These are phyloP conservation scores for Micoletzkya japonica DNA, from an alignment of 2,888 invertebrate species.

Conservation along the genomic window DNA sequence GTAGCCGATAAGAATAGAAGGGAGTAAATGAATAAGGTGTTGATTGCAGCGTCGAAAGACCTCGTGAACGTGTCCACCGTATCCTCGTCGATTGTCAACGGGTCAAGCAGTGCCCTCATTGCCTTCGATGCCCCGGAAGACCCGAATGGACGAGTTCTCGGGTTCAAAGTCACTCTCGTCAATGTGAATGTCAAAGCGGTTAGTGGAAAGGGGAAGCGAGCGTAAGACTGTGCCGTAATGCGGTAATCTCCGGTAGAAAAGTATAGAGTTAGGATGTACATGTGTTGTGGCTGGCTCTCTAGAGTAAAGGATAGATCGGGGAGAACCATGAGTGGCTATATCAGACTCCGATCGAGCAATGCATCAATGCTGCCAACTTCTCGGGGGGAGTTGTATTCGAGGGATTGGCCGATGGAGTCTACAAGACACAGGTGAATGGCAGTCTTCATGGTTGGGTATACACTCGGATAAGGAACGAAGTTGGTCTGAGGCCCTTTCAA, in stretches of 20 bases:
- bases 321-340: background rate
- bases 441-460: background rate
- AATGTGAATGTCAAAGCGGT: conserved; percentile 33
- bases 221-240: no score
- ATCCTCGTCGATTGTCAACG: conserved; percentile 1
- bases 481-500: background rate
- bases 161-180: conserved; percentile 69
- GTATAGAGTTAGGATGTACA: background rate
- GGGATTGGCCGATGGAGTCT: conserved; percentile 51
- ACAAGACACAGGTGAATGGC: conserved; percentile 31
- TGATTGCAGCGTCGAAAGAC: conserved; percentile 38
- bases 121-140: conserved; percentile 79
- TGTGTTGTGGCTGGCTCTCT: background rate
- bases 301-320: background rate
- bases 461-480: background rate
- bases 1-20: conserved; percentile 30
- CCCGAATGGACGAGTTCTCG: conserved; percentile 86
- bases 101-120: conserved; percentile 18
- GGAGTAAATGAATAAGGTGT: conserved; percentile 30
- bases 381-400: conserved; percentile 42
- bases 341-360: conserved; percentile 39
- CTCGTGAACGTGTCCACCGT: conserved; percentile 33
- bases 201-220: no score
- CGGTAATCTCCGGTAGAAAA: background rate
- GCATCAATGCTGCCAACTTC: conserved; percentile 32